phyloP scores from a whole-genome alignment of 1,140 invertebrate genomes.

The Drosophila seguyi region DNA sequence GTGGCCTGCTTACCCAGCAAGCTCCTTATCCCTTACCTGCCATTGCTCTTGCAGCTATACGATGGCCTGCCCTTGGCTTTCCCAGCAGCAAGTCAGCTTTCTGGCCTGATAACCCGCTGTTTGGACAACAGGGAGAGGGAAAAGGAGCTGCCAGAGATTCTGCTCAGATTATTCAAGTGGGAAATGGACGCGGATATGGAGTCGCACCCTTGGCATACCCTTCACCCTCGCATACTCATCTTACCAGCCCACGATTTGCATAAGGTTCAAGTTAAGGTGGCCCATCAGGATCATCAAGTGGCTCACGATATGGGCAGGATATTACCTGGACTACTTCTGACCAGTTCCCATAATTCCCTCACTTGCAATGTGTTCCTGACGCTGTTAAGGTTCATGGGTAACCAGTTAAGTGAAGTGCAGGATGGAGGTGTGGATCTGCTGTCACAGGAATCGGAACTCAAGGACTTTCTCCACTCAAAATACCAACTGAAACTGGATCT shows the following conservation, averaged over 20 bases:
- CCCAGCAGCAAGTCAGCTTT: constrained; percentile 12
- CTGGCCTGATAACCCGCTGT: constrained; percentile 52
- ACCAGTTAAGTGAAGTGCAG: constrained; percentile 8
- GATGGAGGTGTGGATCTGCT: constrained; percentile 52
- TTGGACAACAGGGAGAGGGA: constrained; percentile 59
- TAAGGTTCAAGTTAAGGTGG: constrained; percentile 44
- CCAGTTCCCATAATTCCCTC: constrained; percentile 53
- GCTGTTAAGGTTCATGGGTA: constrained; percentile 49
- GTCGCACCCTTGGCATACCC: constrained; percentile 18
- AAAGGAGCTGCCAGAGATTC: constrained; percentile 47
- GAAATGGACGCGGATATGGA: neutral
- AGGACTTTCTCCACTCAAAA: constrained; percentile 58
- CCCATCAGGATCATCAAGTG: constrained; percentile 26
- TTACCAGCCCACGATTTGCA: neutral
- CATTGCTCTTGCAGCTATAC: constrained; percentile 62
- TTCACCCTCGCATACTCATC: constrained; percentile 57
- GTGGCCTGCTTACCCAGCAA: constrained; percentile 71
- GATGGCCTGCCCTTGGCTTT: constrained; percentile 36
- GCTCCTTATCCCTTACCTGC: constrained; percentile 58
- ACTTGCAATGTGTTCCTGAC: constrained; percentile 70
- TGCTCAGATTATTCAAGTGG: constrained; percentile 49
- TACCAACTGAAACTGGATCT: constrained; percentile 71
- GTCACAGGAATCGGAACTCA: constrained; percentile 62
- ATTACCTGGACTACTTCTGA: constrained; percentile 47
- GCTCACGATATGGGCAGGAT: constrained; percentile 29